phyloP scores from a whole-genome alignment of 2,113 vertebrate species.

The Antennarius striatus region DNA sequence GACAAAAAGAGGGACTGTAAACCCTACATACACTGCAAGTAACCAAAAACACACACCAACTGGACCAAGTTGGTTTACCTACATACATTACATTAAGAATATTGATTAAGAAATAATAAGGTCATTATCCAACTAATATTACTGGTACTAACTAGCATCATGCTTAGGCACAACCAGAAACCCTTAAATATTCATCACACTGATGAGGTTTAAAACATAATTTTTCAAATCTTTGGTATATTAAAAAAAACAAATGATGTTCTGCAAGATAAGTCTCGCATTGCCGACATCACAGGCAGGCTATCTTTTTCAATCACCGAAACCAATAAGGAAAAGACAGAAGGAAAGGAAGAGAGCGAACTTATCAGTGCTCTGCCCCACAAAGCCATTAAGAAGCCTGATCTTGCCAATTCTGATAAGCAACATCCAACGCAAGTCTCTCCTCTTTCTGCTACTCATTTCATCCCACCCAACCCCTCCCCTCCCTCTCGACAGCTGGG shows the following conservation, averaged over 20 bases:
- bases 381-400: constrained; percentile 47
- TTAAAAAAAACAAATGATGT: constrained; percentile 42
- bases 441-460: constrained; percentile 27
- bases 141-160: too few species aligned
- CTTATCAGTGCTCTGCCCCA: constrained; percentile 48
- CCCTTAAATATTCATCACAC: constrained; percentile 5
- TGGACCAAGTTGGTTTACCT: too few species aligned
- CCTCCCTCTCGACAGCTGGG: constrained; percentile 64
- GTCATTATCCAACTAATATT: too few species aligned
- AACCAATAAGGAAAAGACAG: constrained; percentile 50
- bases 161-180: too few species aligned
- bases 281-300: constrained; percentile 38
- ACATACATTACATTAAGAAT: too few species aligned
- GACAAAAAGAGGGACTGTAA: too few species aligned
- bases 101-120: too few species aligned
- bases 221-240: constrained; percentile 34
- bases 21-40: too few species aligned
- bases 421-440: constrained; percentile 32
- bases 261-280: constrained; percentile 25
- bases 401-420: constrained; percentile 69
- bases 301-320: constrained; percentile 48
- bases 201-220: constrained; percentile 30
- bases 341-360: constrained; percentile 45
- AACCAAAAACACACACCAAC: too few species aligned
- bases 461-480: constrained; percentile 37